Evolutionary conservation across 2,797 vertebrate species (phyloP), one percentile per base, ranked within the genome.

Genomic region (Valencia hispanica): DNA sequence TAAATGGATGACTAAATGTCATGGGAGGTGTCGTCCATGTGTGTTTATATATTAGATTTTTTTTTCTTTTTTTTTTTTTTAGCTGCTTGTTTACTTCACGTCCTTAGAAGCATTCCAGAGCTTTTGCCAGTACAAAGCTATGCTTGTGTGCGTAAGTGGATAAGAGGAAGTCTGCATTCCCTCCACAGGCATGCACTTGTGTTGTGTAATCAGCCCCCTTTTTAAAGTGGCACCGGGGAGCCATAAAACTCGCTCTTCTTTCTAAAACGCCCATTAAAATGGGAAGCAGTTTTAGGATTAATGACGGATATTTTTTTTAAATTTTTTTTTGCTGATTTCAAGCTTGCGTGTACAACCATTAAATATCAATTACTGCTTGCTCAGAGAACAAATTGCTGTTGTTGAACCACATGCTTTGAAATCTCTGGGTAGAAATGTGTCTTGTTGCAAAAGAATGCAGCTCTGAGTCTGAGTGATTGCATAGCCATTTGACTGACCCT

Each of bases 101-200:
- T 85, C 92, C 90, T 86, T 81, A 86, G 90, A 93, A 83, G 84
- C 92, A 95, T 95, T 95, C 93, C 93, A 91, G 88, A 89, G 93
- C 91, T 91, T 90, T 89, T 88, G 84, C 88, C 87, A 91, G 89
- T 86, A 95, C 94, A 95, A 94, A 93, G 94, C 90, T 89, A 77
- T 83, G 92, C 89, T 88, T 95, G 93, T 95, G 90, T 93, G 91
- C 80, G 73, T 93, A 94, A 94, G 90, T 93, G 94, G 94, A 94
- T 95, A 93, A 94, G 92, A 95, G 94, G 94, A 95, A 95, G 93
- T 93, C 93, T 94, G 89, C 93, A 94, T 96, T 95, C 95, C 90
- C 86, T 92, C 85, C 83, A 82, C 87, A 91, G 89, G 91, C 92
- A 93, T 94, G 93, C 91, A 84, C 89, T 91, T 66, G 41, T 80